phyloP scores from a whole-genome alignment of 92 coral and sea anemone species.

The Diadumene lineata region DNA sequence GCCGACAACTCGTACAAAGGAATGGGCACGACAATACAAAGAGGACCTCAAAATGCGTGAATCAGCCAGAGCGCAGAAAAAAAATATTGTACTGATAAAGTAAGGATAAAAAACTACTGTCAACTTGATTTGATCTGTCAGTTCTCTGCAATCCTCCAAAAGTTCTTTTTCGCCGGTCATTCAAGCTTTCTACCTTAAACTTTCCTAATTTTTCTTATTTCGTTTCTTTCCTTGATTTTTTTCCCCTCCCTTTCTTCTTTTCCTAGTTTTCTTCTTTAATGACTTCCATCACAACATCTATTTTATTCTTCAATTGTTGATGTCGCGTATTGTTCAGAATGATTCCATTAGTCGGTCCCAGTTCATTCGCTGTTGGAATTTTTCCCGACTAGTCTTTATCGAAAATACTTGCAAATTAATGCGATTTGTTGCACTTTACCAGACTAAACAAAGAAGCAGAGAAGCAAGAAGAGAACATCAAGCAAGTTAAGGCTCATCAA shows the following conservation, averaged over 20 bases:
- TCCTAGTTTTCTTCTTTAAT: background rate
- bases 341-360: too few species aligned
- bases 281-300: background rate
- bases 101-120: conserved; percentile 29
- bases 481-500: conserved; percentile 79
- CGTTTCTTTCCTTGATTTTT: background rate
- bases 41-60: conserved; percentile 79
- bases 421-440: too few species aligned
- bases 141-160: too few species aligned
- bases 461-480: conserved; percentile 77
- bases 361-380: too few species aligned
- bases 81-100: conserved; percentile 71
- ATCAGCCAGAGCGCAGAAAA: conserved; percentile 76
- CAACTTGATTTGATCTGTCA: too few species aligned
- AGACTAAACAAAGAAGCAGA: conserved; percentile 80
- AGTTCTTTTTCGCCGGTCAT: too few species aligned
- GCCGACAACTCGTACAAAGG: conserved; percentile 77
- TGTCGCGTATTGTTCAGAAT: too few species aligned
- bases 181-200: too few species aligned
- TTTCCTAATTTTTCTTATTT: background rate
- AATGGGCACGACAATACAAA: conserved; percentile 92
- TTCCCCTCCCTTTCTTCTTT: background rate
- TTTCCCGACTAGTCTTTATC: too few species aligned
- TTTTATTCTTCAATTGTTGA: background rate
- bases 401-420: too few species aligned